These are phyloP conservation scores for Diabrotica undecimpunctata DNA, from an alignment of 1,140 invertebrate genomes.

Conservation along the genomic window DNA sequence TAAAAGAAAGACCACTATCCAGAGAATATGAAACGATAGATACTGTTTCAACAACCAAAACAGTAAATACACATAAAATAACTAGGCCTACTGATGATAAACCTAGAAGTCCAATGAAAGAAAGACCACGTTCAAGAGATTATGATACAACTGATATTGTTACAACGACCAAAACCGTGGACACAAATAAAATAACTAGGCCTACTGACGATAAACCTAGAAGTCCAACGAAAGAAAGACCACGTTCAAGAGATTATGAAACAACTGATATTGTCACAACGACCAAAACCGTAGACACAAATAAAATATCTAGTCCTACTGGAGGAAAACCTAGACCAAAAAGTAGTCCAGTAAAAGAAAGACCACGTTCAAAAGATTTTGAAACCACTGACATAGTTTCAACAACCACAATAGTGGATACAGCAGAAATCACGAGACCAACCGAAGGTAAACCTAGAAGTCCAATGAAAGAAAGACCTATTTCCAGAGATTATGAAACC, in stretches of 20 bases:
- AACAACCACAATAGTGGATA: neutral
- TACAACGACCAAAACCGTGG: slow-evolving; percentile 24
- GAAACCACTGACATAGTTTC: neutral
- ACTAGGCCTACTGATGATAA: slow-evolving; percentile 26
- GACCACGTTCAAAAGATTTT: slow-evolving; percentile 15
- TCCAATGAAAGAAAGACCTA: neutral
- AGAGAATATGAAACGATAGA: slow-evolving; percentile 20
- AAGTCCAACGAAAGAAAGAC: slow-evolving; percentile 19
- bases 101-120: slow-evolving; percentile 26
- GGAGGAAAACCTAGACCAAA: neutral
- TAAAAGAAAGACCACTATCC: slow-evolving; percentile 19
- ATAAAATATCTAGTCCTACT: neutral
- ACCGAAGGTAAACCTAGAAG: neutral
- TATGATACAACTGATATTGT: slow-evolving; percentile 22
- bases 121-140: slow-evolving; percentile 17
- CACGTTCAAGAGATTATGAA: neutral
- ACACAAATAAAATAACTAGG: slow-evolving; percentile 32
- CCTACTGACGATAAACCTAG: slow-evolving; percentile 15
- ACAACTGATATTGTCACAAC: too few species aligned
- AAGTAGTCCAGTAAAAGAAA: slow-evolving; percentile 13
- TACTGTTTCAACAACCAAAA: slow-evolving; percentile 23
- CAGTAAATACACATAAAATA: slow-evolving; percentile 31
- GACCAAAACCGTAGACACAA: too few species aligned
- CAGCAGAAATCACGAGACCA: neutral
- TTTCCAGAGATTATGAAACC: too few species aligned